These are phyloP conservation scores for Sciaenops ocellatus DNA, from an alignment of 2,797 vertebrate species.

Conservation along the genomic window DNA sequence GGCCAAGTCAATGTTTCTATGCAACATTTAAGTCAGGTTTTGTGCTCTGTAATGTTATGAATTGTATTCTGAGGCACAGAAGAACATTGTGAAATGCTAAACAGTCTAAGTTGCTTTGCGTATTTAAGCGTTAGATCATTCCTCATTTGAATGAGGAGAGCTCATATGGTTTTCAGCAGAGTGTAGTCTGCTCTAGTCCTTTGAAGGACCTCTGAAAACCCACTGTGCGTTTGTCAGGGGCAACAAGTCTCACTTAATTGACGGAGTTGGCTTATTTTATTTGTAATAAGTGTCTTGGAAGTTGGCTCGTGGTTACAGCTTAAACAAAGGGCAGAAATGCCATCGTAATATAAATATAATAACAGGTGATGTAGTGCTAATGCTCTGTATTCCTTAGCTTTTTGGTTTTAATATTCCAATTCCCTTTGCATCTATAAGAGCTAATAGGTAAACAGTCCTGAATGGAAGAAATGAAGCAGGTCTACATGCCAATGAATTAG, in stretches of 20 bases:
- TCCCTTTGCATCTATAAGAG: conserved; percentile 87
- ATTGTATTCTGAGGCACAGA: conserved; percentile 30
- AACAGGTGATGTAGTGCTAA: conserved; percentile 85
- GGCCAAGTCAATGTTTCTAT: conserved; percentile 44
- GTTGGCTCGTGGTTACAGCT: conserved; percentile 70
- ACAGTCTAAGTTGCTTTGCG: conserved; percentile 43
- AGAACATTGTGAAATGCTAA: conserved; percentile 53
- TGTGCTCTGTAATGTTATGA: conserved; percentile 28
- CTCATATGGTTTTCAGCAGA: conserved; percentile 41
- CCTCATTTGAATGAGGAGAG: conserved; percentile 50
- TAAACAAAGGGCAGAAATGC: conserved; percentile 82
- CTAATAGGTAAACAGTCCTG: conserved; percentile 96
- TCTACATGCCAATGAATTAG: conserved; percentile 96
- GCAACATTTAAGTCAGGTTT: conserved; percentile 48
- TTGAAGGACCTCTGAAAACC: conserved; percentile 59
- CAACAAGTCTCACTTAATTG: conserved; percentile 74
- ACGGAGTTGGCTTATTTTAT: conserved; percentile 73
- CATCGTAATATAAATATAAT: conserved; percentile 83
- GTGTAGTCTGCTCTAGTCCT: conserved; percentile 37
- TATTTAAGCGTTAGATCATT: conserved; percentile 42
- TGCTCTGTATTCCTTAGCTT: conserved; percentile 81
- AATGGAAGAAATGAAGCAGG: conserved; percentile 95
- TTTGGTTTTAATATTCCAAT: conserved; percentile 85
- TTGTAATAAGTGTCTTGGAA: conserved; percentile 67
- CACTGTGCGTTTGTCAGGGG: conserved; percentile 51